Evolutionary conservation across 2,797 vertebrate genomes (phyloP).

Genomic region (Astyanax mexicanus): DNA sequence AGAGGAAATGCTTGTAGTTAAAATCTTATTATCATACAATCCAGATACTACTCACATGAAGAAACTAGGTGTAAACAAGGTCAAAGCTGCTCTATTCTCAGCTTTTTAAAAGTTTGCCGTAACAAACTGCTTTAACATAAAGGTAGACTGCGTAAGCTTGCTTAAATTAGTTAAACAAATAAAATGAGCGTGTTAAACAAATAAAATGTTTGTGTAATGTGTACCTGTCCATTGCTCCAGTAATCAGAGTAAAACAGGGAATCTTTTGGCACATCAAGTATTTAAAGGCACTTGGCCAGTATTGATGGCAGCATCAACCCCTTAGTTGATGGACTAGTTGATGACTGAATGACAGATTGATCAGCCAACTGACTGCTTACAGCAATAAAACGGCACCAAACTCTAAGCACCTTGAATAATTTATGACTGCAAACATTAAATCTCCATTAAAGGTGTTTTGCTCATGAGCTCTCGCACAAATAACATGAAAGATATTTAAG

Average conservation of each 20-base stretch:
- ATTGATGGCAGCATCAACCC: not conserved
- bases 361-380: slow-evolving; percentile 8
- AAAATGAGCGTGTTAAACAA: too few species aligned
- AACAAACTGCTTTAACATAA: too few species aligned
- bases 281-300: not conserved
- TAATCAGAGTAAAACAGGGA: not conserved
- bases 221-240: too few species aligned
- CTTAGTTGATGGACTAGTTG: not conserved
- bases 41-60: too few species aligned
- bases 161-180: too few species aligned
- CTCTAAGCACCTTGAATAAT: slow-evolving; percentile 35
- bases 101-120: too few species aligned
- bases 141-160: too few species aligned
- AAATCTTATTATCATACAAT: too few species aligned
- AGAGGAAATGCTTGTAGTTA: too few species aligned
- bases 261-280: not conserved
- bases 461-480: slow-evolving; percentile 44
- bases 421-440: slow-evolving; percentile 48
- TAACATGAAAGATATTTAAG: slow-evolving; percentile 32
- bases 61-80: too few species aligned
- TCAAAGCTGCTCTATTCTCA: too few species aligned
- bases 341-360: slow-evolving; percentile 13
- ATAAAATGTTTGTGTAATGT: too few species aligned
- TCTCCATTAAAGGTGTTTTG: slow-evolving; percentile 49
- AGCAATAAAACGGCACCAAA: slow-evolving; percentile 24